Percentiles rank a stretch among this genome's conserved stretches.
Conservation (phyloP, 2,113 vertebrate genomes). For the Rhinoptilus africanus region DNA sequence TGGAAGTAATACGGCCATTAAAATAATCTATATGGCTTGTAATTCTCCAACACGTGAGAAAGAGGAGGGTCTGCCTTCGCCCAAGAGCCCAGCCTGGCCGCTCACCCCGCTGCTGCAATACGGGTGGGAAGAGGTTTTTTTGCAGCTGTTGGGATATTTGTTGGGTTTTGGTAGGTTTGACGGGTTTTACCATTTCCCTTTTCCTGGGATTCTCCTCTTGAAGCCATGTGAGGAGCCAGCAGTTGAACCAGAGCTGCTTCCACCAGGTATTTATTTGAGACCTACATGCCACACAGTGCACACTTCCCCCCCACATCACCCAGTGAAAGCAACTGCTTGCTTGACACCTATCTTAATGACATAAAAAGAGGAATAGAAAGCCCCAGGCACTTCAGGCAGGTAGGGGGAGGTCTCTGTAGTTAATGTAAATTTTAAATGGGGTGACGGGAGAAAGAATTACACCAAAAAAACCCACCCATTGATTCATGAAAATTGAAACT, state of each 20-base stretch:
- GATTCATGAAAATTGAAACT: neutral
- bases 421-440: neutral
- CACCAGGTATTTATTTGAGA: neutral
- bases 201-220: neutral
- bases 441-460: neutral
- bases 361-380: neutral
- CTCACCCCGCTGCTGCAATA: neutral
- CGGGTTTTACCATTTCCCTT: neutral
- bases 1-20: slow-evolving; percentile 76
- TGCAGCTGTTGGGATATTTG: neutral
- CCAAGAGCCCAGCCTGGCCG: neutral
- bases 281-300: rapidly evolving
- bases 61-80: slow-evolving; percentile 15
- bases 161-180: neutral
- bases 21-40: slow-evolving; percentile 78
- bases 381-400: neutral
- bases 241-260: neutral
- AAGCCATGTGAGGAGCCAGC: neutral
- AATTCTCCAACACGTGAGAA: slow-evolving; percentile 57
- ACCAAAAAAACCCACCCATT: neutral
- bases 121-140: neutral
- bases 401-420: neutral
- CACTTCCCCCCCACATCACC: neutral
- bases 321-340: neutral
- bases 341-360: neutral